Evolutionary conservation across 2,113 vertebrate genomes (phyloP), one percentile per base, ranked within the genome.

Genomic region (Benitochromis conjunctus): DNA sequence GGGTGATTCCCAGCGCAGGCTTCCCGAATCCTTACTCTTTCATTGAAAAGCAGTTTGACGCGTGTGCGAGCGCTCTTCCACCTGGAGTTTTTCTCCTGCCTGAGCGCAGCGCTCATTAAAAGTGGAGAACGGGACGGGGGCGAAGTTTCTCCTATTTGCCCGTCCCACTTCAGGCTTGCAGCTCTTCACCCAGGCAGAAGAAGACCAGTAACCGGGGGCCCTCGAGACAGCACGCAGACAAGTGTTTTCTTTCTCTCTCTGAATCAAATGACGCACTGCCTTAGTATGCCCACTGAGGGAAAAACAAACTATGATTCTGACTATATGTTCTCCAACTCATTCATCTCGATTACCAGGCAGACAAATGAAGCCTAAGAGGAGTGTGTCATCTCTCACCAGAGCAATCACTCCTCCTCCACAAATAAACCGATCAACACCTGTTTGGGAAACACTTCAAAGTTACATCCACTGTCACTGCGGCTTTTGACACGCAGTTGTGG

Each of bases 111-210:
- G 86, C 91, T 94, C 88, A 94, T 93, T 93, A 91, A 91, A 91
- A 92, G 94, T 86, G 92, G 78, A 92, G 90, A 74, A 89, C 85
- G 78, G 88, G 91, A 94, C 81, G 89, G 94, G 89, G 88, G 79
- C 86, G 91, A 74, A 84, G 82, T 84, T 82, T 46, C 74, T 80
- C 86, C 89, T 57, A 34, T 79, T 92, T 86, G 93, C 80, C 95
- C 95, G 81, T 93, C 95, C 95, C 94, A 94, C 95, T 95, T 87
- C 78, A 88, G 79, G 81, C 86, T 69, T 29, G 21, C 46, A 83
- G 71, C 51, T 69, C 86, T 78, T 76, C 84, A 74, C 55, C 69
- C 90, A 80, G 54, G 78, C 84, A 88, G 43, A 82, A 55, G 66
- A 16, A 12, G 83, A 85, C 79, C 69, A 66, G 83, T 84, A 57